Evolutionary conservation across 1,140 invertebrate species (phyloP), one percentile per base, ranked within the genome.

Genomic region (Hyposmocoma kahamanoa): DNA sequence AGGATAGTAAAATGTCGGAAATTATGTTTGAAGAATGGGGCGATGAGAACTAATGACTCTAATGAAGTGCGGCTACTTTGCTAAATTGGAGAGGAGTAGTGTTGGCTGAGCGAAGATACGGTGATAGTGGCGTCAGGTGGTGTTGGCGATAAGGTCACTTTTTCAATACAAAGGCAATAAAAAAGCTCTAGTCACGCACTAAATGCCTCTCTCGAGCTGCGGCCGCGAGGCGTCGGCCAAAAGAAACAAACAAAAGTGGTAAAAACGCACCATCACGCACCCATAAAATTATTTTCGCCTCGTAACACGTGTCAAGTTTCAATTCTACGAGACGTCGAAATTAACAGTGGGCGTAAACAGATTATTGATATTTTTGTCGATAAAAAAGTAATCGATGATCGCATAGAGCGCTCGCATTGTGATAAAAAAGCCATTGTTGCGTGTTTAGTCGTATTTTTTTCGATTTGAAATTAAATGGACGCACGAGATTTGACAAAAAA

Each of bases 371-470:
- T 84, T 82, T 74, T 73, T 55, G 44, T 57, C 55, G 72, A 81
- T 78, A 82, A 85, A 84, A 84, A 85, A 80, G 65, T 81, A 82
- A 85, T 85, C 79, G 80, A 83, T 83, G 80, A 82, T 75, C 78
- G 76, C 62, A 63, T 72, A 62, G 67, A 67, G 63, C 66, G 59
- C 56, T 58, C 32, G 56, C 56, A 66, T 73, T 72, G 66, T 68
- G 54, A 51, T 56, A 54, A 64, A 73, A 72, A 77, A 77, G 15
- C 75, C 50, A 81, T 84, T 84, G 81, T 84, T 78, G 63, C 42
- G 47, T 62, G 67, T 62, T 70, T 67, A 67, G 63, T 53, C 52
- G 48, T 58, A 55, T 68, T 71, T 72, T 76, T 78, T 67, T 53
- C 56, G 43, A 32, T 45, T 62, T 51, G 49, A 63, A 65, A 69